Conservation (phyloP, 2,113 vertebrate genomes). For the Salvator merianae region DNA sequence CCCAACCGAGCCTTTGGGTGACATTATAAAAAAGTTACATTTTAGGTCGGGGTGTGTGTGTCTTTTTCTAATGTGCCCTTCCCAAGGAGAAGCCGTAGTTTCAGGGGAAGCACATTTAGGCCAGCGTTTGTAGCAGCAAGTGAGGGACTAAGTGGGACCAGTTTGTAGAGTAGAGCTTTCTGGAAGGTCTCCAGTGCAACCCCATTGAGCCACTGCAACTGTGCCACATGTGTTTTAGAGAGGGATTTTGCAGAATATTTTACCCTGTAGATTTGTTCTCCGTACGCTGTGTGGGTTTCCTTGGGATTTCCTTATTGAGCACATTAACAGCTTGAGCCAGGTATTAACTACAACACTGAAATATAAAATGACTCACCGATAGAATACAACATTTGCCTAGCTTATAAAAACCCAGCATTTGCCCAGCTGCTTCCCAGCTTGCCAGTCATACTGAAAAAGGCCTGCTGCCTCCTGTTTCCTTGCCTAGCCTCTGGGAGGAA, state of each 20-base stretch:
- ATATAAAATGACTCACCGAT: background rate
- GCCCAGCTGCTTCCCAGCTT: background rate
- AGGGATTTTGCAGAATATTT: too few relatives aligned
- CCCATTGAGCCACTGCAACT: background rate
- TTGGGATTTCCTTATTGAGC: background rate
- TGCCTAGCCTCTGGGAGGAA: background rate
- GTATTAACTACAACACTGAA: background rate
- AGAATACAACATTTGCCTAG: background rate
- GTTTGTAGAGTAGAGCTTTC: background rate
- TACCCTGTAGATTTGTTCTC: background rate
- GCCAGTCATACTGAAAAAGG: background rate
- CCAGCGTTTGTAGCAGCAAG: background rate
- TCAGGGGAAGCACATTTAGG: background rate
- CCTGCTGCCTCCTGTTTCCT: background rate
- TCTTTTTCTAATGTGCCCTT: background rate
- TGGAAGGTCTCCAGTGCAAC: background rate
- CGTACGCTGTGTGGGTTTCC: background rate
- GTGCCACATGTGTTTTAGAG: background rate
- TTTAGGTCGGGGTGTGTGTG: background rate
- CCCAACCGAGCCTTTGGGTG: background rate
- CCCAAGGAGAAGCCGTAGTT: background rate
- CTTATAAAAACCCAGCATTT: too few relatives aligned
- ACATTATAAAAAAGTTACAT: background rate
- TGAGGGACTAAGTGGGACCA: background rate
- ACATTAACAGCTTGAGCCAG: background rate